Percentiles rank a stretch among this genome's conserved stretches.
These are phyloP conservation scores for Gallinago undulata DNA, from an alignment of 2,113 vertebrate genomes.

Conservation along the genomic window DNA sequence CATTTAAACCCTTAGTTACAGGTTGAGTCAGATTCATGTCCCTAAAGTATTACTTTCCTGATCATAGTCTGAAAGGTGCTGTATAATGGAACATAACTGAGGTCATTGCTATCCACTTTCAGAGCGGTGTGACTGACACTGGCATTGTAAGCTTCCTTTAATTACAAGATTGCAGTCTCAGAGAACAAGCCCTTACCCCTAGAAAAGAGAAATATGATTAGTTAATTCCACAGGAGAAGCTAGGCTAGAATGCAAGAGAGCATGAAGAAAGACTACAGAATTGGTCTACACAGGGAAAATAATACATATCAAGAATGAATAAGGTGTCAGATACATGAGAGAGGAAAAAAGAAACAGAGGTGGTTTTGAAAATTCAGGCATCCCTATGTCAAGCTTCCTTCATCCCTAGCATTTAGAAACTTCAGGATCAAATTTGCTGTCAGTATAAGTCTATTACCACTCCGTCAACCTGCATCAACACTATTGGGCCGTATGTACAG, in stretches of 20 bases:
- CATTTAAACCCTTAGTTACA: constrained; percentile 10
- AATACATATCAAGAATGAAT: neutral
- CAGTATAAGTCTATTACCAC: neutral
- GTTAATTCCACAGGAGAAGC: constrained; percentile 38
- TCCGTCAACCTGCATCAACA: neutral
- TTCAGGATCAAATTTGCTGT: neutral
- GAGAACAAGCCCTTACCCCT: constrained; percentile 43
- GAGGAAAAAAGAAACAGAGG: neutral
- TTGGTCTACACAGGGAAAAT: neutral
- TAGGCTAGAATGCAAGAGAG: neutral
- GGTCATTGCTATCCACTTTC: constrained; percentile 19
- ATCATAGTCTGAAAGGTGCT: constrained; percentile 38
- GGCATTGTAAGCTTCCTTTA: constrained; percentile 57
- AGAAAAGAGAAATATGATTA: constrained; percentile 57
- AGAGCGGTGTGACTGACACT: constrained; percentile 31
- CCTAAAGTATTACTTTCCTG: constrained; percentile 29
- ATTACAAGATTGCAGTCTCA: constrained; percentile 54
- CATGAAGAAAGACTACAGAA: neutral
- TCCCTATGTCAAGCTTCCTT: neutral
- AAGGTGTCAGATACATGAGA: neutral
- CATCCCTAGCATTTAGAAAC: neutral
- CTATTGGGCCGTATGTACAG: neutral
- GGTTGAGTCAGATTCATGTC: neutral
- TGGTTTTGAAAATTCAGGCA: neutral
- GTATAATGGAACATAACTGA: constrained; percentile 32